Evolutionary conservation across 2,113 vertebrate species (phyloP).

Genomic region (Sardina pilchardus): DNA sequence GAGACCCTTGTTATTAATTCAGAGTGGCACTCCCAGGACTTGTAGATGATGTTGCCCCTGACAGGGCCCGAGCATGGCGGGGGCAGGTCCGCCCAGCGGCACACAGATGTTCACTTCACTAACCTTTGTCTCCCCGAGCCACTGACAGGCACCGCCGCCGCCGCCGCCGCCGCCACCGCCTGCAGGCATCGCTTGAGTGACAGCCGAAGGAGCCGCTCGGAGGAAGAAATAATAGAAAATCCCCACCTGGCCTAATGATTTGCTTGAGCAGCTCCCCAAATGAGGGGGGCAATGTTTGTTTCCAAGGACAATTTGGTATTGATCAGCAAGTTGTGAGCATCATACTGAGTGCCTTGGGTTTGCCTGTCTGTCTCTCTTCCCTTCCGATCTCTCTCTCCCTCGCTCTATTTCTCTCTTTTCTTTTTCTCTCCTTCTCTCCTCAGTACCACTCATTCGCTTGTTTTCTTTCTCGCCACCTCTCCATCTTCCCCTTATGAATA

Average conservation of each 20-base stretch:
- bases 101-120: slow-evolving; percentile 66
- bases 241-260: slow-evolving; percentile 72
- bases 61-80: slow-evolving; percentile 58
- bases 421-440: not conserved
- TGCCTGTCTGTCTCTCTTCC: not conserved
- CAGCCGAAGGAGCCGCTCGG: slow-evolving; percentile 65
- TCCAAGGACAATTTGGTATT: slow-evolving; percentile 73
- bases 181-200: slow-evolving; percentile 61
- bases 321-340: slow-evolving; percentile 64
- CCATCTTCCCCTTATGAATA: slow-evolving; percentile 61
- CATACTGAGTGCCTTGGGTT: slow-evolving; percentile 44
- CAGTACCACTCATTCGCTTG: not conserved
- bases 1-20: slow-evolving; percentile 60
- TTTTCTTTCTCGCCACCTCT: not conserved
- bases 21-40: slow-evolving; percentile 61
- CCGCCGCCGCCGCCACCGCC: slow-evolving; percentile 49
- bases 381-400: not conserved
- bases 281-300: slow-evolving; percentile 69
- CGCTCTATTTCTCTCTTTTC: not conserved
- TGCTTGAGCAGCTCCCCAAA: slow-evolving; percentile 73
- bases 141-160: slow-evolving; percentile 47
- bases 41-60: slow-evolving; percentile 54
- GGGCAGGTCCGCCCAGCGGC: slow-evolving; percentile 65
- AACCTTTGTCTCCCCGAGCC: slow-evolving; percentile 60
- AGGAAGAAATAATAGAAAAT: slow-evolving; percentile 39